These are phyloP conservation scores for Tryphoninae sp. DNA, from an alignment of 2,888 invertebrate species.

Conservation along the genomic window DNA sequence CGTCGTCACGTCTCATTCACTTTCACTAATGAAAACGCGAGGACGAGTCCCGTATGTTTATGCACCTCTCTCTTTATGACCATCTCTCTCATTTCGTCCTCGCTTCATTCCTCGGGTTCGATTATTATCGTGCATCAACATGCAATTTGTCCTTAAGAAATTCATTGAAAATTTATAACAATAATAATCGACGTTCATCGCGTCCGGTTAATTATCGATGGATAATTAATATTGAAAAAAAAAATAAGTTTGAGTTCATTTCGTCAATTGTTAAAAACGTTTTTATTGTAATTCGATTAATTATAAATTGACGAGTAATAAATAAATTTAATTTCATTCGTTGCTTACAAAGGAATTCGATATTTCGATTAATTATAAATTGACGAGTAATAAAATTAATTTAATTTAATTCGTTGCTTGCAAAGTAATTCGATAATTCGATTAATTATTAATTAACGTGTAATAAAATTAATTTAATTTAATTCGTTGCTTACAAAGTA, in stretches of 20 bases:
- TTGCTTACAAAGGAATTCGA: no score
- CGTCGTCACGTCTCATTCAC: constrained; percentile 78
- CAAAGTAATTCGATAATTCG: no score
- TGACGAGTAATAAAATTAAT: no score
- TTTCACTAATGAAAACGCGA: constrained; percentile 79
- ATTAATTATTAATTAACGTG: no score
- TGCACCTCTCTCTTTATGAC: background rate
- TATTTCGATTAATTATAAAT: no score
- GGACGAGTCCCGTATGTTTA: constrained; percentile 65
- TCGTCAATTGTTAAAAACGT: no score
- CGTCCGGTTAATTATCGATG: background rate
- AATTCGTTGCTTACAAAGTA: no score
- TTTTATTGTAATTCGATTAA: no score
- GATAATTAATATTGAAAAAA: background rate
- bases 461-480: no score
- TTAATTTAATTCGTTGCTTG: no score
- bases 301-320: no score
- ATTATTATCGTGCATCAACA: background rate
- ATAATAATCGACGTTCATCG: background rate
- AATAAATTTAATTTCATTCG: no score
- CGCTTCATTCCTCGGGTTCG: background rate
- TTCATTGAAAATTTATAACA: background rate
- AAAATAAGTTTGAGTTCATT: background rate
- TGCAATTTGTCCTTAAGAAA: constrained; percentile 5
- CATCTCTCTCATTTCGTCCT: background rate